Conservation (phyloP, 2,113 vertebrate species). For the Indicator indicator region DNA sequence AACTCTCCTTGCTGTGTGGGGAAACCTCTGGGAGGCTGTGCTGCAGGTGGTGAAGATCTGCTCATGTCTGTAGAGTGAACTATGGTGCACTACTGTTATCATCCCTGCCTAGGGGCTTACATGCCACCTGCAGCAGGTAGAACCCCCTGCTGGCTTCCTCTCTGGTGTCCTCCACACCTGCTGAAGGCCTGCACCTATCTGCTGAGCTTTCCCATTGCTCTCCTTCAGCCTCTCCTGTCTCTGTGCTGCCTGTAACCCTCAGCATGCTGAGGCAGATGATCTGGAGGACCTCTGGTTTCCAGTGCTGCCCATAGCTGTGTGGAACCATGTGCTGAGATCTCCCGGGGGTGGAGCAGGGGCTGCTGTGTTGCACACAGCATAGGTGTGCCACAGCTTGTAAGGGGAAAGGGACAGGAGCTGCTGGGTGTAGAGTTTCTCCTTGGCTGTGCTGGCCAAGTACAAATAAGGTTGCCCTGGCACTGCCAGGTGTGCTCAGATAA, state of each 20-base stretch:
- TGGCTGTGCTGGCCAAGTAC: fast-evolving
- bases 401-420: neutral
- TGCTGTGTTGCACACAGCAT: fast-evolving
- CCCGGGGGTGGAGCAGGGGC: neutral
- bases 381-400: neutral
- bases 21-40: neutral
- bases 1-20: neutral
- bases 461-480: neutral
- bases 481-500: fast-evolving
- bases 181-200: neutral
- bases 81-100: fast-evolving
- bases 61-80: neutral
- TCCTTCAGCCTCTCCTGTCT: neutral
- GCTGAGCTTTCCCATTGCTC: neutral
- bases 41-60: neutral
- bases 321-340: neutral
- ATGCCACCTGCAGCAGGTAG: neutral
- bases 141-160: neutral
- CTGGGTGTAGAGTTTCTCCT: neutral
- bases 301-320: neutral
- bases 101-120: neutral
- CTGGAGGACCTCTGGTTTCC: neutral
- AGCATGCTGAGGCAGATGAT: neutral
- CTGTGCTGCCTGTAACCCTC: neutral
- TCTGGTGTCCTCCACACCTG: neutral